These are phyloP conservation scores for Blomia tropicalis DNA, from an alignment of 2,888 invertebrate species.

Conservation along the genomic window DNA sequence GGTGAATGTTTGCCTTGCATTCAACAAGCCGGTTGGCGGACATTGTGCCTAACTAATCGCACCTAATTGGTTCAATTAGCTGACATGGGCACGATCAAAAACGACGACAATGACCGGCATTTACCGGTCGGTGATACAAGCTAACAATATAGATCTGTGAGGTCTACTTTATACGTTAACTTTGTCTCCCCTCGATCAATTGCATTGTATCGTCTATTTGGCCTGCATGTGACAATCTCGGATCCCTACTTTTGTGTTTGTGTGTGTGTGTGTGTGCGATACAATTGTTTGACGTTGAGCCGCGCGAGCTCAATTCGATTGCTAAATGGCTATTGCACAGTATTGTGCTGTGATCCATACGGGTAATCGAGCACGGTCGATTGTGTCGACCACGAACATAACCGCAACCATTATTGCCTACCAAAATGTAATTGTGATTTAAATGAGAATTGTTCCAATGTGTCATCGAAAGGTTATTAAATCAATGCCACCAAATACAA, in stretches of 20 bases:
- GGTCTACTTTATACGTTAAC: not conserved
- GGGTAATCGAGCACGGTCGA: not conserved
- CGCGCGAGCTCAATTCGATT: conserved; percentile 2
- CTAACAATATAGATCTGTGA: not conserved
- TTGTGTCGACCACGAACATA: conserved; percentile 9
- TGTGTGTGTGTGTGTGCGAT: no score
- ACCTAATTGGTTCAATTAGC: conserved; percentile 8
- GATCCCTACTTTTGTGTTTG: not conserved
- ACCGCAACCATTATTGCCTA: not conserved
- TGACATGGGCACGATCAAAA: not conserved
- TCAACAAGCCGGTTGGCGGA: conserved; percentile 8
- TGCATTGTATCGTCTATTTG: not conserved
- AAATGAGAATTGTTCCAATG: conserved; percentile 7
- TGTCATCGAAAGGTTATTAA: conserved; percentile 12
- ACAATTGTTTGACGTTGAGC: no score
- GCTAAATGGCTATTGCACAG: not conserved
- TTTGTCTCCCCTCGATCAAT: no score
- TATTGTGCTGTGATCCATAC: not conserved
- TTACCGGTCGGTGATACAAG: no score
- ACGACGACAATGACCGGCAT: not conserved
- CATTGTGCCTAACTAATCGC: conserved; percentile 9
- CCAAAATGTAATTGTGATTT: conserved; percentile 11
- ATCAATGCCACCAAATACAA: conserved; percentile 8
- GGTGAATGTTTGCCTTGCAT: not conserved
- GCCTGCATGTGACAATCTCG: conserved; percentile 15